Percentiles rank a stretch among this genome's conserved stretches.
Conservation (phyloP, 2,797 vertebrate species). For the Limnodromus scolopaceus region DNA sequence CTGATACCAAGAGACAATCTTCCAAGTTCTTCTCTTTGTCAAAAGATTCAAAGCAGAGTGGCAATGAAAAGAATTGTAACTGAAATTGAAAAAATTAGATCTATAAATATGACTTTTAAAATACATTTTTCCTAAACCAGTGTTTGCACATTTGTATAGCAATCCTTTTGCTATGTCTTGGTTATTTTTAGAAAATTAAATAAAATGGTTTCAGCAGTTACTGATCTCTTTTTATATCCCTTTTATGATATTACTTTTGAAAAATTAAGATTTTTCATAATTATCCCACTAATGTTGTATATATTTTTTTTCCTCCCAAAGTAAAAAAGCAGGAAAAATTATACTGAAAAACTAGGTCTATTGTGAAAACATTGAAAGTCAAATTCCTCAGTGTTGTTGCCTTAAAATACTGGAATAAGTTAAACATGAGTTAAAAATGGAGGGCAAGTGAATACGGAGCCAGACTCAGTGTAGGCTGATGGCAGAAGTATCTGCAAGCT, state of each 20-base stretch:
- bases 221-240: background rate
- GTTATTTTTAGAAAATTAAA: background rate
- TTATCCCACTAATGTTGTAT: background rate
- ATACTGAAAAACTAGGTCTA: background rate
- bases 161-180: background rate
- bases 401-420: background rate
- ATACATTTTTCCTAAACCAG: background rate
- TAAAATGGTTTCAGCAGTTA: background rate
- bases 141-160: background rate
- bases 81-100: background rate
- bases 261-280: background rate
- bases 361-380: background rate
- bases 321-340: background rate
- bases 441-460: background rate
- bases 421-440: constrained; percentile 9
- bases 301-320: background rate
- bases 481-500: constrained; percentile 14
- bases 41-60: background rate
- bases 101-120: background rate
- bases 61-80: background rate
- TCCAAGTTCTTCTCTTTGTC: background rate
- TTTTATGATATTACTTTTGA: background rate
- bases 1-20: background rate
- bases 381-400: background rate
- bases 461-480: background rate